Conservation (phyloP, 2,113 vertebrate genomes). For the Heloderma charlesbogerti region DNA sequence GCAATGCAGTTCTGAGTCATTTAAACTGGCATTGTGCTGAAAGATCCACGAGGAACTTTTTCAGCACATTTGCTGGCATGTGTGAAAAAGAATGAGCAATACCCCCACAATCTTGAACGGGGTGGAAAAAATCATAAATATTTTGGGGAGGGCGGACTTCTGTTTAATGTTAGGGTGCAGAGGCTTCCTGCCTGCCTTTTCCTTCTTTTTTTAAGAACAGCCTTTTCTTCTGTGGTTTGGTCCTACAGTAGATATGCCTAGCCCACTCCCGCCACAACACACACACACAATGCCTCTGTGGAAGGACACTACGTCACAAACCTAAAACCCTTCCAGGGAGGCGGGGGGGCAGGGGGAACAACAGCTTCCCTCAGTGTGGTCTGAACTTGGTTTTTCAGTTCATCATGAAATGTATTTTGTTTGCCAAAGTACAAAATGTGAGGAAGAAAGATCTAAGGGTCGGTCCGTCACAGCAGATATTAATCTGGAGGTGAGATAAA, state of each 20-base stretch:
- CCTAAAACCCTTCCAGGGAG: background rate
- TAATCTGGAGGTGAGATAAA: slow-evolving; percentile 15
- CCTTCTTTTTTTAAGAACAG: background rate
- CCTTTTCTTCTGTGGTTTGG: background rate
- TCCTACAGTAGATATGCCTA: background rate
- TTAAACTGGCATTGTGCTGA: background rate
- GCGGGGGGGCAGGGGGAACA: background rate
- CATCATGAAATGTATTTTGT: slow-evolving; percentile 2
- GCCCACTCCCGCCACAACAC: background rate
- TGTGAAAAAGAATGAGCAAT: background rate
- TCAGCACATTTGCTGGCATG: background rate
- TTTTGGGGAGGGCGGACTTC: background rate
- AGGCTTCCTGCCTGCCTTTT: background rate
- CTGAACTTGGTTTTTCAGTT: background rate
- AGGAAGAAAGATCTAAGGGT: background rate
- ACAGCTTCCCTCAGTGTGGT: background rate
- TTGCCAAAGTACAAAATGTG: slow-evolving; percentile 28
- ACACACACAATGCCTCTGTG: background rate
- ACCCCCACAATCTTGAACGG: background rate
- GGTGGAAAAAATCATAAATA: background rate
- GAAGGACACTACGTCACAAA: background rate
- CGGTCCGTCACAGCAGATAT: background rate
- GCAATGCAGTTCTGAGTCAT: background rate
- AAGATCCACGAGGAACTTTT: background rate
- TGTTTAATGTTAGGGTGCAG: background rate